Evolutionary conservation across 2,797 vertebrate species (phyloP).

Genomic region (Loris lydekkerianus): DNA sequence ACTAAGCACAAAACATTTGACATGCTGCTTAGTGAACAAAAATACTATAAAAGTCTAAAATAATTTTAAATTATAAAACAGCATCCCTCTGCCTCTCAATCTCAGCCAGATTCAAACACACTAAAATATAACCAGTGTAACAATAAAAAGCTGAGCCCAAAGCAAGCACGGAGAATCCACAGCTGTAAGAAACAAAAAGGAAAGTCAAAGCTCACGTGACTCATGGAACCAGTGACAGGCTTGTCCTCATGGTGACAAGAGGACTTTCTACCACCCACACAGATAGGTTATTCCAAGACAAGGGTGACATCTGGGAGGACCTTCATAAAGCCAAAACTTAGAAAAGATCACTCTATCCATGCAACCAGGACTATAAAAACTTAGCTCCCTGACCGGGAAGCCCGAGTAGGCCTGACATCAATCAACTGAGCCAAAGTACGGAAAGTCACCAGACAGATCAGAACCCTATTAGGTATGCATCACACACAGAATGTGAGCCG

Average conservation of each 20-base stretch:
- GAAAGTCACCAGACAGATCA: not conserved
- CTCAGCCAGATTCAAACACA: constrained; percentile 19
- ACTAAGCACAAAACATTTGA: not conserved
- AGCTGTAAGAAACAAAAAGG: not conserved
- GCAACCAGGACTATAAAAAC: constrained; percentile 19
- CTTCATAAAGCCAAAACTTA: constrained; percentile 1
- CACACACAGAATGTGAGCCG: not conserved
- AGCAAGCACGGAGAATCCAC: not conserved
- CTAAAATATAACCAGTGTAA: not conserved
- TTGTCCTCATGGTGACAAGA: not conserved
- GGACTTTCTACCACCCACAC: not conserved
- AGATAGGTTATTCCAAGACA: not conserved
- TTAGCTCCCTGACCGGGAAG: not conserved
- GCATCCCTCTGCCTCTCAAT: constrained; percentile 22
- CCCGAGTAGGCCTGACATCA: not conserved
- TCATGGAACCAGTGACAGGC: not conserved
- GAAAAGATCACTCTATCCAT: not conserved
- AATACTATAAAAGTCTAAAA: not conserved
- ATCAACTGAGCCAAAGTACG: not conserved
- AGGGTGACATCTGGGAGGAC: constrained; percentile 12
- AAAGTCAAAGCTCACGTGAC: not conserved
- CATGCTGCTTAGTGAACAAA: not conserved
- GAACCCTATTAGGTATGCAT: not conserved
- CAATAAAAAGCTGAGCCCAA: constrained; percentile 15
- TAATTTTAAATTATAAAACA: constrained; percentile 39